Evolutionary conservation across 2,888 invertebrate genomes (phyloP).

Genomic region (Lasioglossum vierecki): DNA sequence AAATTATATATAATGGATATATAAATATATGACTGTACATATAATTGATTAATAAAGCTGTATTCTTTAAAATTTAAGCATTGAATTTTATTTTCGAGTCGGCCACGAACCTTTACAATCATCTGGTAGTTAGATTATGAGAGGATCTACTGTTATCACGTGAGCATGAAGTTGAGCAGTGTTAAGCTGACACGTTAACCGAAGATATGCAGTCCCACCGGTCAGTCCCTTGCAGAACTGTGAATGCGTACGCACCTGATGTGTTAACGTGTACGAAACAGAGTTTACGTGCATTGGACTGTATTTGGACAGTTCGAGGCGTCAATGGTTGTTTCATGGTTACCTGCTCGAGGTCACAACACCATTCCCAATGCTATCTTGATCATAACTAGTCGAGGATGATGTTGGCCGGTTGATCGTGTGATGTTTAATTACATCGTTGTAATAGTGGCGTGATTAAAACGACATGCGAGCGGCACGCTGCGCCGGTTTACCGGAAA

Average conservation of each 20-base stretch:
- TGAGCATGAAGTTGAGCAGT: too few relatives aligned
- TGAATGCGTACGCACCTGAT: not conserved
- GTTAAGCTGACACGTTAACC: too few relatives aligned
- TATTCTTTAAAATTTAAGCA: too few relatives aligned
- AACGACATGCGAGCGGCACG: not conserved
- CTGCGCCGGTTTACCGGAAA: not conserved
- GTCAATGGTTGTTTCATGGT: not conserved
- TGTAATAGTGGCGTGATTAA: slow-evolving; percentile 57
- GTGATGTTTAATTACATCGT: slow-evolving; percentile 53
- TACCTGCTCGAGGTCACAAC: not conserved
- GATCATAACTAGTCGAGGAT: not conserved
- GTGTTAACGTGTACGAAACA: not conserved
- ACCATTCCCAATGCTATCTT: not conserved
- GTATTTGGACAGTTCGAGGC: not conserved
- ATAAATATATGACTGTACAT: too few relatives aligned
- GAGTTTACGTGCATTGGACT: not conserved
- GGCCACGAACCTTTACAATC: too few relatives aligned
- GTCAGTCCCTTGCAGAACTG: not conserved
- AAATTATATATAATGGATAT: too few relatives aligned
- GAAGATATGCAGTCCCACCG: too few relatives aligned
- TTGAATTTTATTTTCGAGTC: too few relatives aligned
- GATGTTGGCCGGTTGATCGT: slow-evolving; percentile 1
- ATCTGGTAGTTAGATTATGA: too few relatives aligned
- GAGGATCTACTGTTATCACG: too few relatives aligned
- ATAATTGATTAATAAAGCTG: too few relatives aligned